These are phyloP conservation scores for Glaucidium brasilianum DNA, from an alignment of 2,113 vertebrate species.

Conservation along the genomic window DNA sequence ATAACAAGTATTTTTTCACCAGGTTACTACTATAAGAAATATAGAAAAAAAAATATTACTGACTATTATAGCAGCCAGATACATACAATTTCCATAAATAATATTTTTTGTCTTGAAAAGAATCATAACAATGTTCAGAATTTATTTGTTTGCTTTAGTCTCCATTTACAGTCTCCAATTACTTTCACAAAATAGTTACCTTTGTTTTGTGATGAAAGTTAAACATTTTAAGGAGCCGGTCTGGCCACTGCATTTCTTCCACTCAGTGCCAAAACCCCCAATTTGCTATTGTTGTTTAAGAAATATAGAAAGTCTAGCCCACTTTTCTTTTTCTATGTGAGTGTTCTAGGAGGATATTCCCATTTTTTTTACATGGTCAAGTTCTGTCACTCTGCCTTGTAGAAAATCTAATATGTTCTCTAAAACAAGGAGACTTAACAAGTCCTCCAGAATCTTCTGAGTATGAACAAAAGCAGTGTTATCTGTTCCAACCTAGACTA, in stretches of 20 bases:
- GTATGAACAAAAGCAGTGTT: neutral
- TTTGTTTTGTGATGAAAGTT: neutral
- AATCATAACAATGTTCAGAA: neutral
- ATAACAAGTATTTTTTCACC: neutral
- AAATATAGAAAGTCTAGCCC: neutral
- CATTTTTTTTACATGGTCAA: neutral
- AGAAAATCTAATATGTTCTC: neutral
- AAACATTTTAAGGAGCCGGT: neutral
- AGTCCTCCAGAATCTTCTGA: neutral
- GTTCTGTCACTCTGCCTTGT: neutral
- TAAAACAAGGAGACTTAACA: neutral
- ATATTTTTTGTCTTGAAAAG: neutral
- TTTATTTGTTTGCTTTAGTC: neutral
- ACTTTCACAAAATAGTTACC: neutral
- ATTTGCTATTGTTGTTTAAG: neutral
- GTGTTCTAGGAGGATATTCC: neutral
- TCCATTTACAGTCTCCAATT: neutral
- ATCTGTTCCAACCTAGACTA: neutral
- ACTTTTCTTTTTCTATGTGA: neutral
- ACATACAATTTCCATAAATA: neutral
- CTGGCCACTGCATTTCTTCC: neutral
- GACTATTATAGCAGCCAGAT: neutral
- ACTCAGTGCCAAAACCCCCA: fast-evolving
- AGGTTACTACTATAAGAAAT: neutral
- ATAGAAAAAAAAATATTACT: neutral